Base-by-base conservation (phyloP, 2,888 invertebrate genomes). In the Allolobophora icterica region DNA sequence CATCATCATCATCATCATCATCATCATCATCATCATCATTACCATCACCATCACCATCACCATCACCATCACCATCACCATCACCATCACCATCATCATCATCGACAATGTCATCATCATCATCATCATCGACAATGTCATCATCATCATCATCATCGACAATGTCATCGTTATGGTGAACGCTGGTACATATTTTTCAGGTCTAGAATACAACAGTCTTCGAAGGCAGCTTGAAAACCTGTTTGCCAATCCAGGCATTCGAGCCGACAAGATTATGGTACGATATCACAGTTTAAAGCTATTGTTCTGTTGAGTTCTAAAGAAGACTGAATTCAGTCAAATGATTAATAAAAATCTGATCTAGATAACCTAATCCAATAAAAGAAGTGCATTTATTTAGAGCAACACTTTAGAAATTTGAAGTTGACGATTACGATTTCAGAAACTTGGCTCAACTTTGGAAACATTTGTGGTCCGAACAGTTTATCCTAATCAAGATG, bases 121-220 rank as follows among this genome's bases (percentile, higher is more conserved):
- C n/a, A n/a, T n/a, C n/a, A n/a, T n/a, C n/a, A n/a, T n/a, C n/a
- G n/a, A n/a, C n/a, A n/a, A n/a, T n/a, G n/a, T n/a, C n/a, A n/a
- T n/a, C n/a, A n/a, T n/a, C n/a, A n/a, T n/a, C n/a, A n/a, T n/a
- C n/a, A n/a, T n/a, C n/a, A n/a, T n/a, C n/a, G n/a, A 0, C n/a
- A 17, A n/a, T 71, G n/a, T 11, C 3, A 4, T 52, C 24, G 3
- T 71, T n/a, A 84, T 30, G 13, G 1, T n/a, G n/a, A 71, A 71
- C 71, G 8, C 71, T 71, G 71, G 30, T 13, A 71, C n/a, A 17
- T 71, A n/a, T 71, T 11, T 71, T 71, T 71, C 52, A 87, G 87
- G 87, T 87, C 87, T 87, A 4, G 87, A 87, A 87, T 87, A 87
- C 38, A 87, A 87, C 87, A 35, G 35, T 34, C 34, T 87, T 30